Evolutionary conservation across 2,888 invertebrate species (phyloP).

Genomic region (Cephus nigrinus): DNA sequence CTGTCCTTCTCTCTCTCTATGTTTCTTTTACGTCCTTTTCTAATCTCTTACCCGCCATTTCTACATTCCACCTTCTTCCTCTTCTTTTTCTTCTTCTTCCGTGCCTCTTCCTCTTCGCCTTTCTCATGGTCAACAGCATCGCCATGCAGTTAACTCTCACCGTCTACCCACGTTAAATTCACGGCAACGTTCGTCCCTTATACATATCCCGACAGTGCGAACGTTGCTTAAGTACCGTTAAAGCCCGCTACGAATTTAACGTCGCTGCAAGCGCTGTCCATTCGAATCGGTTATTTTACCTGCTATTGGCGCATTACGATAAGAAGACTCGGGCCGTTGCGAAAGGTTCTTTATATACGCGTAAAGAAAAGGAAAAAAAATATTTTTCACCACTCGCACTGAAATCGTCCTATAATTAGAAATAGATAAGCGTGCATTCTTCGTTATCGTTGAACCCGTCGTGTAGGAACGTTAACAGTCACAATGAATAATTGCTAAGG

Average conservation of each 20-base stretch:
- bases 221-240: background rate
- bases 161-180: background rate
- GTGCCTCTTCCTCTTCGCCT: background rate
- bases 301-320: background rate
- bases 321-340: background rate
- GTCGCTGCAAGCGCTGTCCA: background rate
- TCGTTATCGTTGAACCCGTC: background rate
- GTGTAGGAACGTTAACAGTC: background rate
- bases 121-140: background rate
- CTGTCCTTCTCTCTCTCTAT: slow-evolving; percentile 10
- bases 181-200: background rate
- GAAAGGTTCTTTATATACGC: background rate
- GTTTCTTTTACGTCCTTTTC: background rate
- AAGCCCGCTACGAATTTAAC: background rate
- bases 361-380: background rate
- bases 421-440: background rate
- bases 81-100: slow-evolving; percentile 2
- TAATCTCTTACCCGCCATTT: slow-evolving; percentile 4
- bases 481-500: background rate
- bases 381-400: background rate
- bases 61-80: background rate
- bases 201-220: background rate
- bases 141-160: background rate
- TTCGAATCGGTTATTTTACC: background rate
- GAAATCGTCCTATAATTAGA: background rate